Base-by-base conservation (phyloP, 1,140 invertebrate species). In the Bombus terrestris region DNA sequence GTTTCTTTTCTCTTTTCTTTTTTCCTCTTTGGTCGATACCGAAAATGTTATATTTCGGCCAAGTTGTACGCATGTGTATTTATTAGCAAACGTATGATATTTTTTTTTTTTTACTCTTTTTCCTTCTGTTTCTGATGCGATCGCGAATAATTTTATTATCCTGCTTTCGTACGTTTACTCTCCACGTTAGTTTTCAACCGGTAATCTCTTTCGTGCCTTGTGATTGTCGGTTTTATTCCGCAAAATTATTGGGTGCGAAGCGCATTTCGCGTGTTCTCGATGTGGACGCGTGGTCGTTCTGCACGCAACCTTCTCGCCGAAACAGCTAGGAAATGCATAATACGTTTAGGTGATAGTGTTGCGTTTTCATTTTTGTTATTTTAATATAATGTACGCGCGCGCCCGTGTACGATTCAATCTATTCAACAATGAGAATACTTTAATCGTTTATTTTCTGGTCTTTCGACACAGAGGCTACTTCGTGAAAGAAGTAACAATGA, bases 171-270 rank as follows among this genome's bases (percentile, higher is more conserved):
- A 75, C 32, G 13, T 47, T 32, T 53, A 53, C 47, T 43, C 41
- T 47, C n/a, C n/a, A n/a, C n/a, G 41, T 74, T 47, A 53, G 32
- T 35, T 32, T 57, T 15, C 13, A 32, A 35, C 6, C 18, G 22
- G 8, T 53, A 47, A 32, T 41, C 41, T 53, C 32, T 37, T 18
- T 18, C 13, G n/a, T 66, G 25, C 28, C n/a, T 68, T 41, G 62
- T 35, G 62, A 68, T 79, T 28, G 53, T 62, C 9, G 74, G 35
- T 37, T 79, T 43, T 41, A 47, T 22, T 37, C 13, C 32, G 78
- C 32, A 53, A 76, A 13, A 76, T 76, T 76, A n/a, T 53, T 57
- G 53, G 25, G 25, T 76, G 53, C 53, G 53, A 76, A 28, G 74
- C 39, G 47, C 74, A 53, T 57, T 75, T n/a, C 57, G 57, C 57